A percentile compares a stretch with the other conserved stretches of the same genome.
Conservation (phyloP, 2,113 vertebrate genomes). For the Gopherus flavomarginatus region DNA sequence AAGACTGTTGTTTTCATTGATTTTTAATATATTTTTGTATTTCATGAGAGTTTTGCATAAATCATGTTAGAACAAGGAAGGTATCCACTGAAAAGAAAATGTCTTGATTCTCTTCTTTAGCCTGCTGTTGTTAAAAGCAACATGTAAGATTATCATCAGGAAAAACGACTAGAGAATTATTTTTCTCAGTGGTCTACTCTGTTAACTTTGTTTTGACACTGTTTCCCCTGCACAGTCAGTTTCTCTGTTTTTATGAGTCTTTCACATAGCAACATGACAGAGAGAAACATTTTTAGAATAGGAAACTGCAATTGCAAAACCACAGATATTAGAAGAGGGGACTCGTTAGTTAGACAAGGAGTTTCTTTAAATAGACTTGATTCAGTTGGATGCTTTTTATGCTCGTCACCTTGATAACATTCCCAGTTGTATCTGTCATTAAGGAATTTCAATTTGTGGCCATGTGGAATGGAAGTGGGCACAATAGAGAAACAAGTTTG, state of each 20-base stretch:
- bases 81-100: background rate
- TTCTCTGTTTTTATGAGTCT: background rate
- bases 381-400: background rate
- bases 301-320: background rate
- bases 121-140: background rate
- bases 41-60: background rate
- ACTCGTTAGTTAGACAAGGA: background rate
- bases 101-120: background rate
- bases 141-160: background rate
- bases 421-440: background rate
- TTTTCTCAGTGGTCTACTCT: background rate
- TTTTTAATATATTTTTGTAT: background rate
- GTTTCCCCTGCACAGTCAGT: background rate
- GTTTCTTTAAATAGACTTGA: background rate
- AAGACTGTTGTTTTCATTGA: conserved; percentile 25
- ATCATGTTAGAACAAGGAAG: background rate
- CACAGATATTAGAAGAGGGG: background rate
- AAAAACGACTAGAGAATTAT: background rate
- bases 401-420: background rate
- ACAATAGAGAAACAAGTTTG: background rate
- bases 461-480: background rate
- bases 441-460: background rate
- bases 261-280: background rate
- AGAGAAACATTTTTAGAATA: background rate
- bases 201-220: background rate